These are phyloP conservation scores for Tauraco erythrolophus DNA, from an alignment of 2,113 vertebrate species.

Conservation along the genomic window DNA sequence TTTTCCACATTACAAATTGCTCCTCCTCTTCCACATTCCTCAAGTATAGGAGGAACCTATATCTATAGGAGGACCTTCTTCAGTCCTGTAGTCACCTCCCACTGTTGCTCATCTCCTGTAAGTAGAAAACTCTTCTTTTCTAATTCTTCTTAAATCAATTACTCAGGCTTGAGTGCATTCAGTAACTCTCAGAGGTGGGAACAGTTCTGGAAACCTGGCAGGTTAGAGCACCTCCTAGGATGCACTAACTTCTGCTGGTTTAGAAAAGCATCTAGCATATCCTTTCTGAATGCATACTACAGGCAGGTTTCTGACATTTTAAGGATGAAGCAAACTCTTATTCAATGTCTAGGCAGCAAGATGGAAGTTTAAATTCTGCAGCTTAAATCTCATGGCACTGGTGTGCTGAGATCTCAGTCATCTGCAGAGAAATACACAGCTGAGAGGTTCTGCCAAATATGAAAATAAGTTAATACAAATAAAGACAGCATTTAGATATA, in stretches of 20 bases:
- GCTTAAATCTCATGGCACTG: rapidly evolving
- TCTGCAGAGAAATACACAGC: neutral
- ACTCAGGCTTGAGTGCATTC: neutral
- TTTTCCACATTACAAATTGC: neutral
- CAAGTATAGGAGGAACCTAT: no score
- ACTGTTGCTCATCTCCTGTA: neutral
- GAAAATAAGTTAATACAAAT: neutral
- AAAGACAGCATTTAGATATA: neutral
- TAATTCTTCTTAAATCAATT: neutral
- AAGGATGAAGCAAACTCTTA: neutral
- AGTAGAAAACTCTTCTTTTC: neutral
- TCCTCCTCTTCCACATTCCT: neutral
- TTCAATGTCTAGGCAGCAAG: neutral
- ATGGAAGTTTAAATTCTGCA: neutral
- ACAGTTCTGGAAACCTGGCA: neutral
- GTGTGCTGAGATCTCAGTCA: neutral
- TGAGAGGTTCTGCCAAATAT: neutral
- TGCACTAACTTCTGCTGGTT: neutral
- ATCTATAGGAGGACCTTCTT: no score
- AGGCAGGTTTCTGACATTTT: neutral
- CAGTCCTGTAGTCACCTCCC: neutral
- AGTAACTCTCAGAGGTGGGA: neutral
- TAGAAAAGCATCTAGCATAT: neutral
- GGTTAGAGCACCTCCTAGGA: neutral
- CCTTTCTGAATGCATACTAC: neutral